phyloP scores from a whole-genome alignment of 1,140 invertebrate species.

The Pseudobourletiella spinata region DNA sequence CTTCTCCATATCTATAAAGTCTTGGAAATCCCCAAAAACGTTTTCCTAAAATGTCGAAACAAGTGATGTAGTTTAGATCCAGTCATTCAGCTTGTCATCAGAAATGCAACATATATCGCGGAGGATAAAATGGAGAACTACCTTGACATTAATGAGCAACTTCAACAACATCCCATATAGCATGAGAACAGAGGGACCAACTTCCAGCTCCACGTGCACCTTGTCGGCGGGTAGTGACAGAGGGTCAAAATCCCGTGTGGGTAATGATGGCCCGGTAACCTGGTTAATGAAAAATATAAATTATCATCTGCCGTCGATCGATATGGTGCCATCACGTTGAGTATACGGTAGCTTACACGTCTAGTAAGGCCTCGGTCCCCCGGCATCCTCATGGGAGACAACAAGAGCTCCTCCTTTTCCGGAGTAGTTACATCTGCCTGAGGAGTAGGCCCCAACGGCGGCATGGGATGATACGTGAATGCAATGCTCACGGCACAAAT shows the following conservation, averaged over 20 bases:
- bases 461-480: slow-evolving; percentile 85
- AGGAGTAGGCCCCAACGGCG: slow-evolving; percentile 70
- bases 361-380: slow-evolving; percentile 60
- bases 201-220: slow-evolving; percentile 82
- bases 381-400: slow-evolving; percentile 83
- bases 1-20: slow-evolving; percentile 83
- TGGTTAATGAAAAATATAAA: no score
- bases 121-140: no score
- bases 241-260: slow-evolving; percentile 60
- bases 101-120: no score
- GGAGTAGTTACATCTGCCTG: slow-evolving; percentile 86
- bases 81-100: no score
- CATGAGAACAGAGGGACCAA: slow-evolving; percentile 80
- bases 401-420: slow-evolving; percentile 82
- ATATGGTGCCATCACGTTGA: no score
- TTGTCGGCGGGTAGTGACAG: slow-evolving; percentile 70
- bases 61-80: no score
- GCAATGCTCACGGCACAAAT: slow-evolving; percentile 83
- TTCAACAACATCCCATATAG: slow-evolving; percentile 82
- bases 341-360: no score
- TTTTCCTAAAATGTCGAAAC: slow-evolving; percentile 62
- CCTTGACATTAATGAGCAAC: slow-evolving; percentile 78
- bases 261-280: no score
- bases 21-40: slow-evolving; percentile 90
- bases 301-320: no score